phyloP scores from a whole-genome alignment of 2,113 vertebrate genomes.

The Nibea coibor region DNA sequence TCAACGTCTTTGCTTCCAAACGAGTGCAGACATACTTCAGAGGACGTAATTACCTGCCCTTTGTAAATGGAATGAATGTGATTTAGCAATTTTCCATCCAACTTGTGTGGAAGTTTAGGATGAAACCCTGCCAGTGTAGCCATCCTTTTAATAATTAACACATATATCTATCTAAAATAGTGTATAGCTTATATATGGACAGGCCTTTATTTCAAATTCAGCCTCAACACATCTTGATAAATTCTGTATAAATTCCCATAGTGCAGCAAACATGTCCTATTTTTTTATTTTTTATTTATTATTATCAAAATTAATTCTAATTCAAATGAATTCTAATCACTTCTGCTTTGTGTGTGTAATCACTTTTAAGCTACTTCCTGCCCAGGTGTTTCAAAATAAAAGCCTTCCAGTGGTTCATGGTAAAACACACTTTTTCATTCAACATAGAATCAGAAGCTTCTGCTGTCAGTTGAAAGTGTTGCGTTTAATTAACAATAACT shows the following conservation, averaged over 20 bases:
- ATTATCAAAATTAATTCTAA: neutral
- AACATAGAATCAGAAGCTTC: no score
- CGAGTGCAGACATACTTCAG: conserved; percentile 37
- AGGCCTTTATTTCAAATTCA: no score
- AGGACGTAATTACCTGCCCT: conserved; percentile 49
- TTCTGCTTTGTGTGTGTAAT: neutral
- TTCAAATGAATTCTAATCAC: neutral
- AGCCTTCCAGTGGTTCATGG: neutral
- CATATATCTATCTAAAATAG: neutral
- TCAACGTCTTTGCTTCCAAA: conserved; percentile 1
- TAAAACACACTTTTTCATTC: no score
- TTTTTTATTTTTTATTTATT: neutral
- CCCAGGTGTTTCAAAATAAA: conserved; percentile 1
- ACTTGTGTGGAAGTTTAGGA: neutral
- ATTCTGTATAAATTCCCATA: neutral
- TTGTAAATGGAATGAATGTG: conserved; percentile 19
- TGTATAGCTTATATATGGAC: neutral
- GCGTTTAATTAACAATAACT: no score
- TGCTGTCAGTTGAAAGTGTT: no score
- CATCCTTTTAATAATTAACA: neutral
- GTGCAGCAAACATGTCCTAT: neutral
- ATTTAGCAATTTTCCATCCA: conserved; percentile 20
- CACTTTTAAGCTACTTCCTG: neutral
- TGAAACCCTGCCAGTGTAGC: neutral
- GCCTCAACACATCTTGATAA: neutral